phyloP scores from a whole-genome alignment of 2,113 vertebrate species.

The Hiodon alosoides region DNA sequence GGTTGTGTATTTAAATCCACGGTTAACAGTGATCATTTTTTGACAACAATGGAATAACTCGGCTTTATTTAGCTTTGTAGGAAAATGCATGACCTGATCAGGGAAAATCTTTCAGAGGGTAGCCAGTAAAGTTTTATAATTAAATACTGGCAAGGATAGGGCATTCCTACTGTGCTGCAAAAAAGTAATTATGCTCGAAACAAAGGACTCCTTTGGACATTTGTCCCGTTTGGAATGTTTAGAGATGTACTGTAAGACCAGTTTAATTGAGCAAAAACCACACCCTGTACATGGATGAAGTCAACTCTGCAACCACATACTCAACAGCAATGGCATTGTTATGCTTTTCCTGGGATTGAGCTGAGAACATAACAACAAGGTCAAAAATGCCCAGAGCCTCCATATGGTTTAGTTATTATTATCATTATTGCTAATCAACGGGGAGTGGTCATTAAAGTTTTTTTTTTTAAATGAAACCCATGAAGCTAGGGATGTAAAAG shows the following conservation, averaged over 20 bases:
- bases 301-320: constrained; percentile 62
- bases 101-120: constrained; percentile 55
- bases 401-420: too few species aligned
- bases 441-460: not conserved
- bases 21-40: too few species aligned
- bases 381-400: not conserved
- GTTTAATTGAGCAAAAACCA: constrained; percentile 48
- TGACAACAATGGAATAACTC: constrained; percentile 24
- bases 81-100: constrained; percentile 45
- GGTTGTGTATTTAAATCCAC: too few species aligned
- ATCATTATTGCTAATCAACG: too few species aligned
- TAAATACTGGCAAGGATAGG: constrained; percentile 63
- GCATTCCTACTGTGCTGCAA: constrained; percentile 62
- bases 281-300: constrained; percentile 62
- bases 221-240: constrained; percentile 49
- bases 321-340: not conserved
- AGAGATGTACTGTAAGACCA: constrained; percentile 34
- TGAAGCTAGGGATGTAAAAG: not conserved
- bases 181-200: constrained; percentile 65
- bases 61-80: constrained; percentile 27
- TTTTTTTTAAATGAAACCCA: not conserved
- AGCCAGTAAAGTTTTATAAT: constrained; percentile 62
- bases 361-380: not conserved
- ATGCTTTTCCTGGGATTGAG: not conserved
- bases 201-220: constrained; percentile 65